Percentiles rank a stretch among this genome's conserved stretches.
phyloP scores from a whole-genome alignment of 1,140 invertebrate genomes.

The Thaumatotibia leucotreta region DNA sequence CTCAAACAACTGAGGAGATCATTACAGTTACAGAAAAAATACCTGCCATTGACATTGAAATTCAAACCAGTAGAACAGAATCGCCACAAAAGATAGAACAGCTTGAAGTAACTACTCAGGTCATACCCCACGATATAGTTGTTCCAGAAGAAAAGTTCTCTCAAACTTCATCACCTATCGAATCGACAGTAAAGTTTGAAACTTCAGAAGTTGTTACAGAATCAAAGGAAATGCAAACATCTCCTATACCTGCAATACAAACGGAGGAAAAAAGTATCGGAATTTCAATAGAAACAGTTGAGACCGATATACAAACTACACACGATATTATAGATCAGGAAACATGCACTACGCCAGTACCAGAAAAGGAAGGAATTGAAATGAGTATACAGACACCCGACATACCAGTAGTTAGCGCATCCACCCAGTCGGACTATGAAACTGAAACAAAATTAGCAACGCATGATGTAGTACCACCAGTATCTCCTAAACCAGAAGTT shows the following conservation, averaged over 20 bases:
- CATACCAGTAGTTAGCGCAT: slow-evolving; percentile 43
- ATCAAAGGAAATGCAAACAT: slow-evolving; percentile 67
- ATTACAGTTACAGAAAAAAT: slow-evolving; percentile 38
- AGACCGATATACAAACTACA: slow-evolving; percentile 68
- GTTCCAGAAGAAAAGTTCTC: slow-evolving; percentile 66
- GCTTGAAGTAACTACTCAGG: slow-evolving; percentile 64
- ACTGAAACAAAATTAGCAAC: not conserved
- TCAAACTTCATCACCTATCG: slow-evolving; percentile 58
- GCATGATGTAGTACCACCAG: not conserved
- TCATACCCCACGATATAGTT: slow-evolving; percentile 55
- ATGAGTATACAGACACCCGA: slow-evolving; percentile 73
- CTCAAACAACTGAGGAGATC: slow-evolving; percentile 50
- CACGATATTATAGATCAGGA: slow-evolving; percentile 63
- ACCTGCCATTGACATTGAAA: slow-evolving; percentile 44
- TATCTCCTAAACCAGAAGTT: slow-evolving; percentile 13
- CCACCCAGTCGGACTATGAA: slow-evolving; percentile 54
- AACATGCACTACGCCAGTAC: slow-evolving; percentile 58
- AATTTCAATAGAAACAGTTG: slow-evolving; percentile 52
- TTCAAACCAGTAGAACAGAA: slow-evolving; percentile 56
- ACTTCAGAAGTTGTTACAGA: slow-evolving; percentile 46
- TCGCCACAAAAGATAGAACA: slow-evolving; percentile 42
- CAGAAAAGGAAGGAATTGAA: slow-evolving; percentile 57
- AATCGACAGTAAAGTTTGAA: slow-evolving; percentile 29
- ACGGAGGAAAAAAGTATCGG: slow-evolving; percentile 65
- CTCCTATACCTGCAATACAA: slow-evolving; percentile 47